Evolutionary conservation across 2,113 vertebrate species (phyloP), one percentile per base, ranked within the genome.

Genomic region (Spilogale gracilis): DNA sequence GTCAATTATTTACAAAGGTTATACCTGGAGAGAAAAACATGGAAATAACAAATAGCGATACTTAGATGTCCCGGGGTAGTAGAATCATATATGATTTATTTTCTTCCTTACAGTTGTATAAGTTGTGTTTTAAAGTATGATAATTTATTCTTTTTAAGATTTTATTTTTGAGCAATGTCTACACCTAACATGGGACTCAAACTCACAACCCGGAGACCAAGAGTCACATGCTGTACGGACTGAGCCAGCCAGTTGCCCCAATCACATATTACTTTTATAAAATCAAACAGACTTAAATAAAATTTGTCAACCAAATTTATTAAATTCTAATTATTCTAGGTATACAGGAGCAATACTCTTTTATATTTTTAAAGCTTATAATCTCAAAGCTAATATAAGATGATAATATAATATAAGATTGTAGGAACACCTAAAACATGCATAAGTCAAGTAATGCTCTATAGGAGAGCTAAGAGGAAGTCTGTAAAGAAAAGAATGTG

Each of bases 231-330:
- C 43, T 76, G 3, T 73, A 45, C 38, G 7, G 23, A 76, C 73
- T 76, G 73, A 74, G 23, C 73, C 18, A 48, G 23, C 73, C 23
- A 48, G 12, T 12, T 27, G 23, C 43, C 3, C 23, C 45, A 14
- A 48, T 76, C 23, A 48, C 50, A 13, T 71, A 48, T 82, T 60
- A 45, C 67, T 78, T 85, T 87, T 80, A 73, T 94, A 81, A 82
- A 78, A 60, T 76, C 54, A 86, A 94, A 65, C 11, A 25, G 11
- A 80, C 82, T 91, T 87, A 88, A 52, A 71, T 73, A 86, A 86
- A 80, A 80, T 74, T 67, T 76, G 25, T 71, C 52, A 79, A 52
- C n/a, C 43, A 87, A 60, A 56, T 91, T 50, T 79, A 48, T 94
- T 73, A 96, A 81, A 92, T 18, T 88, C 32, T 43, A 32, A 61